Conservation (phyloP, 1,140 invertebrate genomes). For the Goniozus legneri region DNA sequence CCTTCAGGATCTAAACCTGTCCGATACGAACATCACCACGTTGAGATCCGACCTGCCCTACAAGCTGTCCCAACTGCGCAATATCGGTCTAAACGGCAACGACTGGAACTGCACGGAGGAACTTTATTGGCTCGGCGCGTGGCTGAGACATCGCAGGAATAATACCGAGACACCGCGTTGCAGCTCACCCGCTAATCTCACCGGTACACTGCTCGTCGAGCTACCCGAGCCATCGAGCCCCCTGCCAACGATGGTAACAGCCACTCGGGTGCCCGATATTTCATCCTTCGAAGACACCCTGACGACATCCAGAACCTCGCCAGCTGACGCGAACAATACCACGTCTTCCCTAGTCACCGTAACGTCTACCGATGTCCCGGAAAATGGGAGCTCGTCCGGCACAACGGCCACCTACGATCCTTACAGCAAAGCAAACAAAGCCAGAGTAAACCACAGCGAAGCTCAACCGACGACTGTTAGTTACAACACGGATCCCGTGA, state of each 20-base stretch:
- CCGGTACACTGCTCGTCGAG: conserved; percentile 47
- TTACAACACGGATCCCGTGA: no score
- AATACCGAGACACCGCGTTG: conserved; percentile 39
- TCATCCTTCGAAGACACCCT: no score
- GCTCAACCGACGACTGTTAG: no score
- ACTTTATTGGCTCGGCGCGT: conserved; percentile 63
- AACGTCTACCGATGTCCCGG: no score
- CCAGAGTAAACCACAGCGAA: no score
- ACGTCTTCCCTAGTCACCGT: no score
- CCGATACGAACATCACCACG: conserved; percentile 60
- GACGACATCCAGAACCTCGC: neutral
- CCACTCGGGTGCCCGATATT: no score
- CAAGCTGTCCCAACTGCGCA: conserved; percentile 66
- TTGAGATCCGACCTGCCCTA: conserved; percentile 67
- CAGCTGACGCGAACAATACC: neutral
- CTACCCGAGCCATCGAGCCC: conserved; percentile 35
- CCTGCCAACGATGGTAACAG: neutral
- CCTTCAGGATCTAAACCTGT: conserved; percentile 67
- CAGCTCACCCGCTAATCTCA: conserved; percentile 34
- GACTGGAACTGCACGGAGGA: conserved; percentile 61
- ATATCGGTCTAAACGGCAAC: conserved; percentile 61
- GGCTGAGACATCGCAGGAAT: conserved; percentile 59
- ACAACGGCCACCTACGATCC: no score
- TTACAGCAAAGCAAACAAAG: no score
- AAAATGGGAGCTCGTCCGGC: no score